These are phyloP conservation scores for Limnephilus auricula DNA, from an alignment of 2,888 invertebrate genomes.

Conservation along the genomic window DNA sequence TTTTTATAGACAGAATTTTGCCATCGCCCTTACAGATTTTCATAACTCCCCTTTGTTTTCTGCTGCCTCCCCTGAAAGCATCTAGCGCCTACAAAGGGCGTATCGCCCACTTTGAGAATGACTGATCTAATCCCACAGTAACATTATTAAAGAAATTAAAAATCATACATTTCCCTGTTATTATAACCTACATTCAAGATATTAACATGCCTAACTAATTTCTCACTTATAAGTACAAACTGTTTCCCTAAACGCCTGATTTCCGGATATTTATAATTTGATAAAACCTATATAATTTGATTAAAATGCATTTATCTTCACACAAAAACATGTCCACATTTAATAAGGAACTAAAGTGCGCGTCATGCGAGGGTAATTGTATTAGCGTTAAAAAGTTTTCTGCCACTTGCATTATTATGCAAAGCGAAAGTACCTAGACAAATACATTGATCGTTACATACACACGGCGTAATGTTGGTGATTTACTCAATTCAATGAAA, in stretches of 20 bases:
- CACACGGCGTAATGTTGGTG: neutral
- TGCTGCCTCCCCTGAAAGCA: too few relatives aligned
- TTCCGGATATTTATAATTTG: neutral
- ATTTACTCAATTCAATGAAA: neutral
- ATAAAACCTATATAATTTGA: neutral
- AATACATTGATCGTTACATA: neutral
- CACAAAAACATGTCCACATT: neutral
- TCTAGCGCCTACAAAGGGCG: too few relatives aligned
- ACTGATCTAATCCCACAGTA: too few relatives aligned
- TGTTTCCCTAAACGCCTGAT: neutral
- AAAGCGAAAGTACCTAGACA: neutral
- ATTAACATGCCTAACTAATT: neutral
- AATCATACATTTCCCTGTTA: too few relatives aligned
- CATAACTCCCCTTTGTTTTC: too few relatives aligned
- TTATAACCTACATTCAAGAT: neutral
- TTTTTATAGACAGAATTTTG: too few relatives aligned
- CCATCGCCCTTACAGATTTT: too few relatives aligned
- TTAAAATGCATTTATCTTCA: neutral
- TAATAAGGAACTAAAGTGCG: neutral
- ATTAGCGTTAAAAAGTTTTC: constrained; percentile 21
- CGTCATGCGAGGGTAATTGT: constrained; percentile 17
- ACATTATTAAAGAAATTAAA: too few relatives aligned
- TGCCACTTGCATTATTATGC: constrained; percentile 7
- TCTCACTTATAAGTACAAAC: neutral
- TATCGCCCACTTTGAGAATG: too few relatives aligned